Evolutionary conservation across 2,113 vertebrate genomes (phyloP).

Genomic region (Gavialis gangeticus): DNA sequence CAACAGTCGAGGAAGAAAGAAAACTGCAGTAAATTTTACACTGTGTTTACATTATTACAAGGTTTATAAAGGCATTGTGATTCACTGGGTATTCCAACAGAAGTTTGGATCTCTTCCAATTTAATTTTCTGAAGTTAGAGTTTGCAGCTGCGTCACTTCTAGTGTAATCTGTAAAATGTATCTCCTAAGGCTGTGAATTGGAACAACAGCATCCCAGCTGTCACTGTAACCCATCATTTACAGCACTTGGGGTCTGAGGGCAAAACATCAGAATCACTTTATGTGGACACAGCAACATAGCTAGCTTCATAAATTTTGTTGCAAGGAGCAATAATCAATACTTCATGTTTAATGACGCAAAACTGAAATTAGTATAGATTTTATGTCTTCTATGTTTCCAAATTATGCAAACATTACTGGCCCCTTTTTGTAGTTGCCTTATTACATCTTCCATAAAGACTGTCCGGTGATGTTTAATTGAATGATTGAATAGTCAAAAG

Average conservation of each 20-base stretch:
- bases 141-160: conserved; percentile 69
- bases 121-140: conserved; percentile 70
- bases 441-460: conserved; percentile 39
- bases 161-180: conserved; percentile 57
- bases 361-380: conserved; percentile 88
- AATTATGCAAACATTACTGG: conserved; percentile 80
- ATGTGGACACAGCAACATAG: conserved; percentile 59
- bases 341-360: conserved; percentile 78
- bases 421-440: conserved; percentile 58
- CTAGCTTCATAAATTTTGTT: conserved; percentile 70
- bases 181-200: conserved; percentile 64
- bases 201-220: conserved; percentile 41
- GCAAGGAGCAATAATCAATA: conserved; percentile 77
- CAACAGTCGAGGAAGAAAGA: not conserved
- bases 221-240: conserved; percentile 50
- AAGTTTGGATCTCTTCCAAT: conserved; percentile 68
- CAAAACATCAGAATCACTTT: conserved; percentile 41
- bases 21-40: conserved; percentile 52
- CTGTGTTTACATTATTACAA: conserved; percentile 53
- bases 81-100: conserved; percentile 53
- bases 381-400: conserved; percentile 80
- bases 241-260: conserved; percentile 15
- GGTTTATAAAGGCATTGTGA: conserved; percentile 40
- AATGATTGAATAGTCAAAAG: conserved; percentile 62
- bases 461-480: conserved; percentile 50